Conservation (phyloP, 2,888 invertebrate species). For the Epinotia bilunana region DNA sequence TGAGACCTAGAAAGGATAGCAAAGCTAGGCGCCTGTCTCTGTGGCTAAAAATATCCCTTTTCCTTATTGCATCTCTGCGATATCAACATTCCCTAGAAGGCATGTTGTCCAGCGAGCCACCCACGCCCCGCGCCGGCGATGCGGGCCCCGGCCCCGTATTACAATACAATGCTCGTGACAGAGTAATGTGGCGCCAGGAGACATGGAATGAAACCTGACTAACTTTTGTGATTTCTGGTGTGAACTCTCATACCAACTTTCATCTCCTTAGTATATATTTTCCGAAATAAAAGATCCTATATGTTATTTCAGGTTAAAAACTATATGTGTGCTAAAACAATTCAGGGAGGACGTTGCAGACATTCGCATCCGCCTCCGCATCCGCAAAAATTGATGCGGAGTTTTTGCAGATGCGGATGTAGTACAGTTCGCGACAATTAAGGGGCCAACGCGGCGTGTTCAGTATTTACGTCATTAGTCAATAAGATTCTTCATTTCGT, state of each 20-base stretch:
- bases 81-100: conserved; percentile 80
- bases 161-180: conserved; percentile 60
- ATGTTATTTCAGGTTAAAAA: no score
- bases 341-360: no score
- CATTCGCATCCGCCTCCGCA: no score
- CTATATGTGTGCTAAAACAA: no score
- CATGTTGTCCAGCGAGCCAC: conserved; percentile 67
- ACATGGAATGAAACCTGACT: conserved; percentile 40
- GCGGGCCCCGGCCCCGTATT: conserved; percentile 59
- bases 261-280: neutral
- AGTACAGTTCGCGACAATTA: no score
- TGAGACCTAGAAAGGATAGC: conserved; percentile 24
- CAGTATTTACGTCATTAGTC: no score
- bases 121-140: conserved; percentile 63
- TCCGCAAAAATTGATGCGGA: no score
- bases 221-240: neutral
- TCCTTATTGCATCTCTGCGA: conserved; percentile 61
- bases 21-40: conserved; percentile 30
- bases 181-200: conserved; percentile 65
- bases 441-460: no score
- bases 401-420: no score
- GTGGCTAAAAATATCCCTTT: conserved; percentile 47
- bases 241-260: neutral
- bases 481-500: no score
- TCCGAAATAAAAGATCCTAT: conserved; percentile 20